phyloP scores from a whole-genome alignment of 2,888 invertebrate genomes.

The Hermodice carunculata region DNA sequence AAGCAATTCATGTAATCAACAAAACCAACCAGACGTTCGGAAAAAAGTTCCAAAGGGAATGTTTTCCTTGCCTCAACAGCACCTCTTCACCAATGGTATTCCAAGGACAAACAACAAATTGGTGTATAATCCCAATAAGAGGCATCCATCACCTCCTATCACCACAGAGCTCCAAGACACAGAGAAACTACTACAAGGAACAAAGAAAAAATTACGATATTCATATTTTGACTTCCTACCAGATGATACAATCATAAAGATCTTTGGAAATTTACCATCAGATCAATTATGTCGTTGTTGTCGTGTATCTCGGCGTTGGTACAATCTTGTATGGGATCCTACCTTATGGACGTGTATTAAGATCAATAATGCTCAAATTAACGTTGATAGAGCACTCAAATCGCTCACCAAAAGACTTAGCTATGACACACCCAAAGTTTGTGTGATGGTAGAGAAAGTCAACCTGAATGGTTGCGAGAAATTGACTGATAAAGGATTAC shows the following conservation, averaged over 20 bases:
- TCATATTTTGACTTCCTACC: conserved; percentile 71
- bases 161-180: too few relatives aligned
- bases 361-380: conserved; percentile 74
- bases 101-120: too few relatives aligned
- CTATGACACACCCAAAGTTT: conserved; percentile 78
- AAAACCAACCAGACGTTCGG: too few relatives aligned
- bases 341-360: conserved; percentile 80
- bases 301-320: conserved; percentile 82
- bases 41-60: too few relatives aligned
- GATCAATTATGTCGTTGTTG: conserved; percentile 81
- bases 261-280: conserved; percentile 80
- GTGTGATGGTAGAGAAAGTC: conserved; percentile 78
- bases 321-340: conserved; percentile 84
- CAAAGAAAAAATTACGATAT: too few relatives aligned
- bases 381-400: conserved; percentile 77
- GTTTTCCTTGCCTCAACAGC: too few relatives aligned
- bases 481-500: conserved; percentile 83
- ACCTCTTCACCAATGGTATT: too few relatives aligned
- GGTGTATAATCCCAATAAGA: too few relatives aligned
- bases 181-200: too few relatives aligned
- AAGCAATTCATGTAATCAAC: too few relatives aligned
- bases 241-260: conserved; percentile 79
- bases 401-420: conserved; percentile 76
- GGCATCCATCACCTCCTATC: too few relatives aligned
- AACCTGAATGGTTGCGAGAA: conserved; percentile 79